Evolutionary conservation across 2,113 vertebrate genomes (phyloP).

Genomic region (Pelvicachromis taeniatus): DNA sequence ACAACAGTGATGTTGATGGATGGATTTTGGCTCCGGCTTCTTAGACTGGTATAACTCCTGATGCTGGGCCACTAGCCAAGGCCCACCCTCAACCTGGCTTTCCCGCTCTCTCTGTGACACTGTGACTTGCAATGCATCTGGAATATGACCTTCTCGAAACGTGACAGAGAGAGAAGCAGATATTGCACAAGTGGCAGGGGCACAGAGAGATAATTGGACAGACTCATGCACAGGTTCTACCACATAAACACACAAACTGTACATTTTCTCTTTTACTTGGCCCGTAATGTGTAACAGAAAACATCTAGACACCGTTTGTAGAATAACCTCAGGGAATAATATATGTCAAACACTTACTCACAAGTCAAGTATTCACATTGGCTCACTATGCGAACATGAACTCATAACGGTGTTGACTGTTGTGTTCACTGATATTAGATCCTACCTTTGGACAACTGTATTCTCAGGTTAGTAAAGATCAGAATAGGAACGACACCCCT

Average conservation of each 20-base stretch:
- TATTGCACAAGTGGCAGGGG: background rate
- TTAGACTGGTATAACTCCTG: background rate
- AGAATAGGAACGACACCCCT: background rate
- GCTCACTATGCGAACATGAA: background rate
- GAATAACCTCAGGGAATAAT: background rate
- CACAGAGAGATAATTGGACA: background rate
- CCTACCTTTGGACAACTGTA: background rate
- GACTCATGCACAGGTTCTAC: background rate
- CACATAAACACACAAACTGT: background rate
- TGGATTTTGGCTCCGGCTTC: background rate
- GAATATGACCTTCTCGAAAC: background rate
- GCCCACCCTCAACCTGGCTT: background rate
- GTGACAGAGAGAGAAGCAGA: background rate
- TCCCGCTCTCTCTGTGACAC: background rate
- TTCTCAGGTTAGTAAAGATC: background rate
- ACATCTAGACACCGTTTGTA: background rate
- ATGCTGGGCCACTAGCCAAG: background rate
- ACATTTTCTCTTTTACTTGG: background rate
- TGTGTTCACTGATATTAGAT: background rate
- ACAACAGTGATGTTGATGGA: background rate
- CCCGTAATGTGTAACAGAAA: background rate
- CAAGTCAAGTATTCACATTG: background rate
- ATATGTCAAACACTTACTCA: background rate
- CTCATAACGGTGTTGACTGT: background rate
- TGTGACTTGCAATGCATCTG: background rate